Percentiles rank a stretch among this genome's conserved stretches.
phyloP scores from a whole-genome alignment of 2,113 vertebrate genomes.

The Xiphophorus hellerii region DNA sequence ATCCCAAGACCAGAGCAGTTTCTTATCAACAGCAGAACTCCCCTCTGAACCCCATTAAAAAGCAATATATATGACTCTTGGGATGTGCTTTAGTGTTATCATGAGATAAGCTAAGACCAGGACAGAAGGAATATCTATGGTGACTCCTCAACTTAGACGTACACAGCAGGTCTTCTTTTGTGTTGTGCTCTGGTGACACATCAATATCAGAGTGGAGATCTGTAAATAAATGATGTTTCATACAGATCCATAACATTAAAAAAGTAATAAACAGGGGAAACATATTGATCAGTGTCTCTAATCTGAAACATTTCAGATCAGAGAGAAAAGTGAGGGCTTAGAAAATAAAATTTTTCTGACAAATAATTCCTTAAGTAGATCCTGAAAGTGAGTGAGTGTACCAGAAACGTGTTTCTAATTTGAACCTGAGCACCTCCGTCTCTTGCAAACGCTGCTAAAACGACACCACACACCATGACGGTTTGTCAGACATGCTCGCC shows the following conservation, averaged over 20 bases:
- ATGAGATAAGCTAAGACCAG: conserved; percentile 24
- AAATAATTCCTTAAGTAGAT: background rate
- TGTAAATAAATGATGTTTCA: background rate
- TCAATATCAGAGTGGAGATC: background rate
- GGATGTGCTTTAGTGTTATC: conserved; percentile 59
- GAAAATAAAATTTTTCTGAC: background rate
- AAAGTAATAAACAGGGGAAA: background rate
- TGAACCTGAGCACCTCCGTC: conserved; percentile 51
- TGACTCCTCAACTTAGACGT: conserved; percentile 1
- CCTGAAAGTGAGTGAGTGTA: background rate
- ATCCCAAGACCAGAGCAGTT: conserved; percentile 47
- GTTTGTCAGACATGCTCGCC: conserved; percentile 40
- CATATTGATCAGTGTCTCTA: background rate
- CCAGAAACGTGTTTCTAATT: conserved; percentile 7
- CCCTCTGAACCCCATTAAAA: conserved; percentile 57
- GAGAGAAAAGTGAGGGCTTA: too few species aligned
- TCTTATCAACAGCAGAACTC: conserved; percentile 63
- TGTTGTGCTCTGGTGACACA: background rate
- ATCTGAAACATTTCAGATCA: background rate
- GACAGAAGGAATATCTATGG: conserved; percentile 9
- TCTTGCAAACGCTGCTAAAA: conserved; percentile 37
- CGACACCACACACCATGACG: conserved; percentile 37
- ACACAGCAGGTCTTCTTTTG: background rate
- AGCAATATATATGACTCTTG: conserved; percentile 55
- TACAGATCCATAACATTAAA: background rate